phyloP scores from a whole-genome alignment of 1,140 invertebrate genomes.

The Drosophila biarmipes region DNA sequence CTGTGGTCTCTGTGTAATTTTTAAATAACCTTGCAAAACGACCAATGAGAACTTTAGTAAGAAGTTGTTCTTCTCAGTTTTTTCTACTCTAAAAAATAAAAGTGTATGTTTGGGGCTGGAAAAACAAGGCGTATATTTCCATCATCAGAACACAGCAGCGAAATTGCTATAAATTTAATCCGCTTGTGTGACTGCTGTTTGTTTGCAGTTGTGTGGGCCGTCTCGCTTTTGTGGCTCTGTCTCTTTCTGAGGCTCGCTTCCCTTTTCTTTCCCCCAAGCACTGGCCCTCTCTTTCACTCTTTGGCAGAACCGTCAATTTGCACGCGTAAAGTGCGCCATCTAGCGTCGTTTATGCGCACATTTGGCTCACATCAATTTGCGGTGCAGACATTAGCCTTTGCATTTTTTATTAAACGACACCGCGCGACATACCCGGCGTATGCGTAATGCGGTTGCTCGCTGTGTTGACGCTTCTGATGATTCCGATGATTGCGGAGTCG shows the following conservation, averaged over 20 bases:
- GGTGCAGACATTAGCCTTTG: slow-evolving; percentile 75
- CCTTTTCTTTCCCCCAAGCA: slow-evolving; percentile 12
- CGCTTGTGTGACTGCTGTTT: slow-evolving; percentile 22
- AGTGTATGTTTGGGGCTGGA: neutral
- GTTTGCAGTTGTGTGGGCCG: slow-evolving; percentile 5
- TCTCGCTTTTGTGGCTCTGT: slow-evolving; percentile 13
- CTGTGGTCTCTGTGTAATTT: too few relatives aligned
- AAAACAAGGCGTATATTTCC: slow-evolving; percentile 65
- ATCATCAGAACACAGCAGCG: slow-evolving; percentile 43
- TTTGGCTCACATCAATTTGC: slow-evolving; percentile 77
- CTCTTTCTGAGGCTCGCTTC: slow-evolving; percentile 2
- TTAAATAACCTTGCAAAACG: neutral
- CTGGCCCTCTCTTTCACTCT: slow-evolving; percentile 20
- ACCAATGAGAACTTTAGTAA: neutral
- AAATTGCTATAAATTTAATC: slow-evolving; percentile 77
- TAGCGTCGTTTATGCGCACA: slow-evolving; percentile 78
- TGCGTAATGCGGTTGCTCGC: slow-evolving; percentile 58
- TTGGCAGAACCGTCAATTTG: slow-evolving; percentile 55
- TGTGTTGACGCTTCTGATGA: slow-evolving; percentile 35
- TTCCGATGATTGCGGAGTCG: slow-evolving; percentile 24
- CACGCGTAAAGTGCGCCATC: slow-evolving; percentile 76
- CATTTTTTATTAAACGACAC: slow-evolving; percentile 73
- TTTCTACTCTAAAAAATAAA: neutral
- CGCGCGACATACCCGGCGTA: slow-evolving; percentile 60
- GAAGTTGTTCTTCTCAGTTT: neutral